Percentiles rank a stretch among this genome's conserved stretches.
Conservation (phyloP, 2,888 invertebrate species). For the Toxonevra muliebris region DNA sequence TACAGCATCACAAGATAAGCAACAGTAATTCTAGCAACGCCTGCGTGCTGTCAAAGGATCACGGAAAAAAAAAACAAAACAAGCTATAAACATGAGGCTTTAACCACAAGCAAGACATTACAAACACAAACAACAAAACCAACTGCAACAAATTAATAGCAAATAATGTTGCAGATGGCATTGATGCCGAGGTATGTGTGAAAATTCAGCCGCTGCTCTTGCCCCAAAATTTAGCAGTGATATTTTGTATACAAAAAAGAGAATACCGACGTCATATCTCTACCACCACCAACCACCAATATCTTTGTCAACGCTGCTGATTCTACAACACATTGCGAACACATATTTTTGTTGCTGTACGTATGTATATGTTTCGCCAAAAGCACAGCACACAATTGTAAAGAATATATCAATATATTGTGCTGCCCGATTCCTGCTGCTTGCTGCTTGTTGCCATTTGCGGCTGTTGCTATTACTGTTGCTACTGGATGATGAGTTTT, state of each 20-base stretch:
- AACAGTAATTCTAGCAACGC: conserved; percentile 5
- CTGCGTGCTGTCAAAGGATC: conserved; percentile 25
- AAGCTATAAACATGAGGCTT: background rate
- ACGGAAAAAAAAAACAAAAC: background rate
- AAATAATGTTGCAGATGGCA: background rate
- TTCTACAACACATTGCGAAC: background rate
- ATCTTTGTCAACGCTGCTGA: background rate
- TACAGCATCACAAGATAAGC: conserved; percentile 3
- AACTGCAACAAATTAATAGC: background rate
- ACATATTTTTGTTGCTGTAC: background rate
- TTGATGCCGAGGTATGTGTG: no score
- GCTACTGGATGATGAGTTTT: conserved; percentile 33
- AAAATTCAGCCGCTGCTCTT: no score
- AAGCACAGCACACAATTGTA: background rate
- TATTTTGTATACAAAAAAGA: no score
- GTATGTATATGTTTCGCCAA: conserved; percentile 3
- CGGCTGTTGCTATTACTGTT: conserved; percentile 23
- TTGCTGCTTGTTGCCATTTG: conserved; percentile 26
- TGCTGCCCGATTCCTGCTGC: conserved; percentile 21
- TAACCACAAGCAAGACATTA: background rate
- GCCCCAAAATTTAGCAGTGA: no score
- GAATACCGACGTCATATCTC: no score
- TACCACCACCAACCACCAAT: background rate
- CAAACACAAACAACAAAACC: background rate
- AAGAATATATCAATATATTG: conserved; percentile 19